Base-by-base conservation (phyloP, 2,113 vertebrate species). In the Silurus asotus region DNA sequence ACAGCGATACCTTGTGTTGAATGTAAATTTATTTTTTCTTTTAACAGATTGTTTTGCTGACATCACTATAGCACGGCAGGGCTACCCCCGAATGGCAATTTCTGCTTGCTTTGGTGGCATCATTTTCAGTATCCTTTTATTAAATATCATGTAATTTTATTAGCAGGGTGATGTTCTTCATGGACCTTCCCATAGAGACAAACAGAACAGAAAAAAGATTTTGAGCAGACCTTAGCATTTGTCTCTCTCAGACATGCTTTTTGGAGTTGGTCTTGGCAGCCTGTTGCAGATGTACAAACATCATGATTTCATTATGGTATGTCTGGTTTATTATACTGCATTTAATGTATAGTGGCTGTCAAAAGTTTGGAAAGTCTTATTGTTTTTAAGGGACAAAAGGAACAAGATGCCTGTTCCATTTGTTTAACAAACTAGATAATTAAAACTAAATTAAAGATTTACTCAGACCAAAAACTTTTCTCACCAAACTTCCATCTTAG, bases 81-180 rank as follows among this genome's bases (percentile, higher is more conserved):
- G 98, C 48, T 99, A 99, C 81, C 98, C 98, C 0, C 95, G 96
- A 72, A 99, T 99, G 98, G 98, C 98, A 0, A 97, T 98, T 92
- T 96, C 98, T 0, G 98, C 98, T 87, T 99, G 98, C 88, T 99
- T 99, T 0, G 98, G 98, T 0, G 98, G 98, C 86, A 99, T 99
- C 90, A 97, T 99, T 92, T 99, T 99, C 93, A 99, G 97, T 99
- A 99, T 99, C 98, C 96, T 99, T 96, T 59, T 65, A 59, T 25
- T 81, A 13, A 28, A 23, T 2, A n/a, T 37, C 37, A 37, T 37
- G 37, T 37, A 37, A 37, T 37, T 37, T 37, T 37, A 37, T 37
- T 37, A 37, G 37, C 37, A 37, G 37, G 37, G 37, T 37, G 37
- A 37, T 37, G 37, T 2, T 28, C 20, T 15, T 37, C 55, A 37